Conservation (phyloP, 64 coral and sea anemone genomes). For the Stichodactyla mertensii region DNA sequence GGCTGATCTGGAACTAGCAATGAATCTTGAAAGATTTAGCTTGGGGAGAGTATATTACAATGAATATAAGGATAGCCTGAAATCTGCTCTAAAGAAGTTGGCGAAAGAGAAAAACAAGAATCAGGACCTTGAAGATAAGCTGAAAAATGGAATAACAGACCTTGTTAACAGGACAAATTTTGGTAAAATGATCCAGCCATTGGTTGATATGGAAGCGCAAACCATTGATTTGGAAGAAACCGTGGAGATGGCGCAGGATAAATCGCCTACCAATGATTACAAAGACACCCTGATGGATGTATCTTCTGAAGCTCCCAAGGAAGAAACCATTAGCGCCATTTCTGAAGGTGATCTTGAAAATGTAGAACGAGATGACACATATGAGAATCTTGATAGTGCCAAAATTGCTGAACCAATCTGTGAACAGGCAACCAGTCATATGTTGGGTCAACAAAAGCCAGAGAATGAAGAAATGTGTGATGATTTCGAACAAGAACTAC, state of each 20-base stretch:
- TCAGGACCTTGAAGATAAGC: conserved; percentile 43
- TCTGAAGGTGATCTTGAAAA: neutral
- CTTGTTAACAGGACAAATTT: conserved; percentile 58
- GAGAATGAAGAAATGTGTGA: neutral
- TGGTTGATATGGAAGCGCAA: conserved; percentile 14
- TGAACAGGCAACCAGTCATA: neutral
- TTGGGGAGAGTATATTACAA: conserved; percentile 78
- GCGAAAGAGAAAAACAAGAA: conserved; percentile 33
- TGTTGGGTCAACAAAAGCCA: neutral
- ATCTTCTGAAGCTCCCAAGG: neutral
- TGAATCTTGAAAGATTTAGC: conserved; percentile 73
- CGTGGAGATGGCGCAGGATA: neutral
- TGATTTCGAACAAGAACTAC: neutral
- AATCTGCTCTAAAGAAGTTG: conserved; percentile 55
- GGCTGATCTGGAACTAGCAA: conserved; percentile 49
- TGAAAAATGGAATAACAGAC: conserved; percentile 40
- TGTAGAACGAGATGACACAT: neutral
- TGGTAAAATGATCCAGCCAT: neutral
- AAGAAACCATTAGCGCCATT: neutral
- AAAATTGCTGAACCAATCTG: neutral
- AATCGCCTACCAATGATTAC: neutral
- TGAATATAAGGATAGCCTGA: conserved; percentile 70
- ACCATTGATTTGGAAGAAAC: neutral
- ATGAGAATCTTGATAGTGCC: neutral
- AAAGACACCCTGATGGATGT: neutral